Evolutionary conservation across 2,797 vertebrate genomes (phyloP), one percentile per base, ranked within the genome.

Genomic region (Tapirus indicus): DNA sequence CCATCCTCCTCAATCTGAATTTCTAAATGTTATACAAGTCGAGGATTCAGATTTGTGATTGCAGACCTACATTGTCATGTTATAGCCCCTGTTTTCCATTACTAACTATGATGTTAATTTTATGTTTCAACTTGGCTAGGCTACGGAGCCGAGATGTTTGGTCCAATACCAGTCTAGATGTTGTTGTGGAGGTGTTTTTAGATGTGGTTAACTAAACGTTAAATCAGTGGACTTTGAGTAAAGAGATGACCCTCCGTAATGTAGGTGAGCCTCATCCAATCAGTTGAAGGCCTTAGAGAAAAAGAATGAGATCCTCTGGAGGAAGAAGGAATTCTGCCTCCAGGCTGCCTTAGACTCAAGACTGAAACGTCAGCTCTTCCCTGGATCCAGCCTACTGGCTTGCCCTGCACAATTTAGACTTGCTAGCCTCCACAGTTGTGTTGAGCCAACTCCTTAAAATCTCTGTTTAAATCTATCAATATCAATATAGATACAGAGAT

Each of bases 391-490:
- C 14, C 54, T 72, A 16, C 13, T 64, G 38, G 32, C 1, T 18
- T 72, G 16, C 17, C n/a, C 18, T 38, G 16, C 4, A 69, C 44
- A 77, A 82, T 38, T 68, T 60, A 89, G 35, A 78, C 56, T 89
- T n/a, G 11, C 11, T 17, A 49, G 20, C 7, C 35, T 20, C 35
- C 2, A 27, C 1, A 47, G 18, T 12, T 23, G 0, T 68, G 18
- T 84, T 84, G 9, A 74, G 14, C 4, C 32, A 84, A 68, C 83
- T 68, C 13, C 49, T 68, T 83, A 56, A 89, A 56, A 77, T 56
- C 2, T 72, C 7, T 47, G 21, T 62, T 62, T 72, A 80, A 49
- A 32, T 62, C 17, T 60, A 71, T 16, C 69, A 25, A 18, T 75
- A 75, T 44, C 41, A 18, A 32, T 10, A 75, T 74, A 47, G 38